Evolutionary conservation across 1,140 invertebrate genomes (phyloP), one percentile per base, ranked within the genome.

Genomic region (Drusus annulatus): DNA sequence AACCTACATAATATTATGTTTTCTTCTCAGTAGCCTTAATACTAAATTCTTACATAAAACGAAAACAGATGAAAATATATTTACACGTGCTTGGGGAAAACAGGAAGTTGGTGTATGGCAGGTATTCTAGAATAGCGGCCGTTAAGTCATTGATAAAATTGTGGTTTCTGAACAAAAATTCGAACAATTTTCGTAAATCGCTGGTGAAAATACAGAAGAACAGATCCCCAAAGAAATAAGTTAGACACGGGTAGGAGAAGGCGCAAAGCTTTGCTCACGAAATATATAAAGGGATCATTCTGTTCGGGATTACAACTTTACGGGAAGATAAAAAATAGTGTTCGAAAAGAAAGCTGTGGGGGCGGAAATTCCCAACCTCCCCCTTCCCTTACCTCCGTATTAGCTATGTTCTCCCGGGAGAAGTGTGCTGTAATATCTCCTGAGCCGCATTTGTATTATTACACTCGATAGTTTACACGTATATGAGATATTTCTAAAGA

Each of bases 231-330:
- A 31, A 56, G 52, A 58, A 60, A 58, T 58, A 25, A 28, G 50
- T 17, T 16, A 58, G 71, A 58, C 50, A 23, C 51, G 51, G 52
- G 52, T n/a, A 71, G 45, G 21, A 71, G 23, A 52, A 19, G 19
- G 76, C 36, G 31, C 60, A 65, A 51, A 76, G 74, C 65, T 17
- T 50, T 50, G 69, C 80, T 76, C 60, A 79, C 62, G 77, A 82
- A 82, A 82, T 82, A 71, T 82, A 79, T 82, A 76, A 79, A 82
- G 54, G 54, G 81, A 82, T 82, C 81, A 82, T 82, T 82, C 78
- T 71, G 63, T 71, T 74, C 78, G 74, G 78, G 81, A 82, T 82
- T 82, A 82, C 81, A 82, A 80, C 81, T 82, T 82, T 82, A 82
- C 74, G 81, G 69, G 78, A 74, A 78, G 81, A 82, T 82, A 82